A percentile compares a stretch with the other conserved stretches of the same genome.
Conservation (phyloP, 2,113 vertebrate species). For the Phrynosoma platyrhinos region DNA sequence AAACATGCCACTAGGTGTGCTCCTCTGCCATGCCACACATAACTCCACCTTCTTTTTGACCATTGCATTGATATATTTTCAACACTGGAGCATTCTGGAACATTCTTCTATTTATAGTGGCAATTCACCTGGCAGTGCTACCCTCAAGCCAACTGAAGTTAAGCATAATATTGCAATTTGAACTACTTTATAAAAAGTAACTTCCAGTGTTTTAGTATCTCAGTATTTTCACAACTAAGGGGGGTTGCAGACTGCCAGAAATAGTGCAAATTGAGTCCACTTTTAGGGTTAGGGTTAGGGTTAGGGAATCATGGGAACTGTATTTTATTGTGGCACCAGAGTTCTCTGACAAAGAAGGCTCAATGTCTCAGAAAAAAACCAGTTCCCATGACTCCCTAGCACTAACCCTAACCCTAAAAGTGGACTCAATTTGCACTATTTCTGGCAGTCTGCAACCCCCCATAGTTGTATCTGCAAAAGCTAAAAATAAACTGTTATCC, state of each 20-base stretch:
- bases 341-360: no score
- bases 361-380: no score
- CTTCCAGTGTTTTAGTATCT: neutral
- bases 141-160: neutral
- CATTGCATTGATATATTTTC: neutral
- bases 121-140: neutral
- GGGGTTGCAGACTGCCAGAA: no score
- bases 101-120: neutral
- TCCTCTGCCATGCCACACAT: neutral
- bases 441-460: no score
- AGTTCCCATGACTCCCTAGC: no score
- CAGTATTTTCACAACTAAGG: neutral
- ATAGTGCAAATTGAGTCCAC: no score
- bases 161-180: neutral
- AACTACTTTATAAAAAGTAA: neutral
- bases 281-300: no score
- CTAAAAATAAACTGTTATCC: neutral
- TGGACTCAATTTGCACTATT: no score
- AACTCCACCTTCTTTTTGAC: neutral
- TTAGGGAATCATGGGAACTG: no score
- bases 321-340: no score
- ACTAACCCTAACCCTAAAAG: no score
- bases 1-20: neutral
- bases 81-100: neutral
- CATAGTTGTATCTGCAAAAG: neutral